phyloP scores from a whole-genome alignment of 2,888 invertebrate genomes.

The Pyrochroa serraticornis region DNA sequence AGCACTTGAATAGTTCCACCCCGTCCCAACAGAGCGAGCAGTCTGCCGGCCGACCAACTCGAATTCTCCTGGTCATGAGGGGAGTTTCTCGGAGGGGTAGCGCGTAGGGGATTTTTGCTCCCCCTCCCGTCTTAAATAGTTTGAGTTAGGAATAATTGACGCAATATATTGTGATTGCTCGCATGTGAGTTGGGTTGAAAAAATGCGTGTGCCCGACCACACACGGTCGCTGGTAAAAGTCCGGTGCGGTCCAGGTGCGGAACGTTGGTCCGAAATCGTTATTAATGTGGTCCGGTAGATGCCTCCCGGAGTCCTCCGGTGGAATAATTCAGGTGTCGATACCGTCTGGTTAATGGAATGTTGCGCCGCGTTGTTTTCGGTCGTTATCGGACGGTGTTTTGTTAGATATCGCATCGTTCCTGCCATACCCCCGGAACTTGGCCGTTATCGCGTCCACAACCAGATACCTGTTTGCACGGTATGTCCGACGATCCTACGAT shows the following conservation, averaged over 20 bases:
- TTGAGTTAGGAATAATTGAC: conserved; percentile 31
- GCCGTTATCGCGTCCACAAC: conserved; percentile 14
- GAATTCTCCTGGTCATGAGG: conserved; percentile 1
- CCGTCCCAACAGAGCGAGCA: conserved; percentile 34
- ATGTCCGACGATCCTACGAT: conserved; percentile 4
- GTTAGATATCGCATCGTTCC: conserved; percentile 27
- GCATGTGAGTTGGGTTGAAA: conserved; percentile 26
- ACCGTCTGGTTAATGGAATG: conserved; percentile 36
- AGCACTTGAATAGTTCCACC: conserved; percentile 28
- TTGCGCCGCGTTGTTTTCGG: conserved; percentile 33
- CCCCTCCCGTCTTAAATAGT: conserved; percentile 34
- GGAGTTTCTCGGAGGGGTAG: conserved; percentile 1
- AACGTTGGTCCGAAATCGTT: conserved; percentile 22
- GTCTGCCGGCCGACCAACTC: conserved; percentile 15
- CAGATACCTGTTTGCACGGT: conserved; percentile 25
- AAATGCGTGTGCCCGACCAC: conserved; percentile 24
- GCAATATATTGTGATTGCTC: conserved; percentile 32
- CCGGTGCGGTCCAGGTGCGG: conserved; percentile 22
- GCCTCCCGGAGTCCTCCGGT: conserved; percentile 10
- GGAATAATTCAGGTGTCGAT: conserved; percentile 35
- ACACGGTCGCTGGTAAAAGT: conserved; percentile 24
- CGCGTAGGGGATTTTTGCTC: background rate
- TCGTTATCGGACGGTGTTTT: conserved; percentile 35
- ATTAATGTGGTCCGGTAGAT: conserved; percentile 26
- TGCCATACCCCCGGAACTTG: conserved; percentile 24